Percentiles rank a stretch among this genome's conserved stretches.
Evolutionary conservation across 2,797 vertebrate genomes (phyloP).

Genomic region (Typhlichthys subterraneus): DNA sequence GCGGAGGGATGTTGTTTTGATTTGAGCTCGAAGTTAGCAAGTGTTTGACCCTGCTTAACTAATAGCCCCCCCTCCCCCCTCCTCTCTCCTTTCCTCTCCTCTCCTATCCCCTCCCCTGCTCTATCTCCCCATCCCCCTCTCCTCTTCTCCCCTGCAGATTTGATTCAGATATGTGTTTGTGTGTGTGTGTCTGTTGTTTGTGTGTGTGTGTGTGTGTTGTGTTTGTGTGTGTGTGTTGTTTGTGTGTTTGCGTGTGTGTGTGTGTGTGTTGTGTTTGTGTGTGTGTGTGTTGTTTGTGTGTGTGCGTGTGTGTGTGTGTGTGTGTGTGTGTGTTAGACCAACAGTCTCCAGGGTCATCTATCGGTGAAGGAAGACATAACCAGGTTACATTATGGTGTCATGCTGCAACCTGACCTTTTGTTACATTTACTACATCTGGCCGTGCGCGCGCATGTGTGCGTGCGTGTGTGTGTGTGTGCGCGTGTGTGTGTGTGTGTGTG

Average conservation of each 20-base stretch:
- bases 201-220: no score
- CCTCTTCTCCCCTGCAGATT: not conserved
- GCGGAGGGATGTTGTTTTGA: no score
- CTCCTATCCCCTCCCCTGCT: not conserved
- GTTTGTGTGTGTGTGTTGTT: not conserved
- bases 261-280: not conserved
- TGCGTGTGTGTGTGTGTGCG: constrained; percentile 18
- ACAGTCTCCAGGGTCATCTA: constrained; percentile 30
- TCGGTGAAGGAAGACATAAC: constrained; percentile 32
- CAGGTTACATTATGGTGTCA: constrained; percentile 27
- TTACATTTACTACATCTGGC: constrained; percentile 36
- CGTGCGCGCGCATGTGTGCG: constrained; percentile 34
- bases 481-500: constrained; percentile 5
- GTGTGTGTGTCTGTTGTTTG: no score
- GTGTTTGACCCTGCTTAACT: no score
- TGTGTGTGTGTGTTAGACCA: not conserved
- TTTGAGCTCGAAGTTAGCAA: no score
- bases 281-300: not conserved
- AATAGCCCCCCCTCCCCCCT: not conserved
- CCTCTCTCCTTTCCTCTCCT: not conserved
- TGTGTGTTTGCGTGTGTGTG: not conserved
- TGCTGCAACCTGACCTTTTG: constrained; percentile 48
- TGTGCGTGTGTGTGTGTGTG: constrained; percentile 8
- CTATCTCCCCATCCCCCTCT: not conserved
- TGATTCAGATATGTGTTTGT: no score